phyloP scores from a whole-genome alignment of 2,113 vertebrate species.

The Coracopsis vasa region DNA sequence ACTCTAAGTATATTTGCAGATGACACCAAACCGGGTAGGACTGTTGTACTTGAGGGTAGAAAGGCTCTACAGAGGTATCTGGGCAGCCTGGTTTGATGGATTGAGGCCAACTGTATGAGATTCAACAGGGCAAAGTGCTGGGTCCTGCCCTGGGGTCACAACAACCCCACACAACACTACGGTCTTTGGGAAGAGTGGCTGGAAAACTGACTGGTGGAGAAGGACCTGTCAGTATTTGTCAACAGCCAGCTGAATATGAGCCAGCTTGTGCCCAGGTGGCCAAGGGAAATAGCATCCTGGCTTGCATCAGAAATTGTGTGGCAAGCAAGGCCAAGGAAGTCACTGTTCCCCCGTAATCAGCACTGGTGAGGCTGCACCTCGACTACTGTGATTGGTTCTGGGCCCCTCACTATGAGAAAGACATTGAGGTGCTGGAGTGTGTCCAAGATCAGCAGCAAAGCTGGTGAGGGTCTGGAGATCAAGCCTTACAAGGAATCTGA shows the following conservation, averaged over 20 bases:
- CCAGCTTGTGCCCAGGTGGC: neutral
- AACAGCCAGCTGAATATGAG: neutral
- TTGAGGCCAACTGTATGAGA: neutral
- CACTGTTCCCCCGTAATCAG: rapidly evolving
- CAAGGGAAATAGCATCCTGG: neutral
- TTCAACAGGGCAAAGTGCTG: neutral
- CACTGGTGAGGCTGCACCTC: neutral
- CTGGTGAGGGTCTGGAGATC: neutral
- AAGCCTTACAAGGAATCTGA: neutral
- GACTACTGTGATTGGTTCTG: neutral
- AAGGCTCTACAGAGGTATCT: neutral
- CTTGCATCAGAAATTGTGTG: neutral
- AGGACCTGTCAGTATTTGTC: neutral
- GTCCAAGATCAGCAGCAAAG: neutral
- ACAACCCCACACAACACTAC: rapidly evolving
- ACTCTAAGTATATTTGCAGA: neutral
- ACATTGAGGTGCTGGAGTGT: neutral
- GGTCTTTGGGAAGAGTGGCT: neutral
- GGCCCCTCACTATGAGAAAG: neutral
- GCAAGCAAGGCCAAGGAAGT: neutral
- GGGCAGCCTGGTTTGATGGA: neutral
- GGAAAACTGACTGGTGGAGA: neutral
- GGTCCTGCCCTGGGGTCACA: neutral
- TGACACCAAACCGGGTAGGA: neutral
- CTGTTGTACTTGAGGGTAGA: neutral